These are phyloP conservation scores for Zophobas morio DNA, from an alignment of 1,140 invertebrate genomes.

Conservation along the genomic window DNA sequence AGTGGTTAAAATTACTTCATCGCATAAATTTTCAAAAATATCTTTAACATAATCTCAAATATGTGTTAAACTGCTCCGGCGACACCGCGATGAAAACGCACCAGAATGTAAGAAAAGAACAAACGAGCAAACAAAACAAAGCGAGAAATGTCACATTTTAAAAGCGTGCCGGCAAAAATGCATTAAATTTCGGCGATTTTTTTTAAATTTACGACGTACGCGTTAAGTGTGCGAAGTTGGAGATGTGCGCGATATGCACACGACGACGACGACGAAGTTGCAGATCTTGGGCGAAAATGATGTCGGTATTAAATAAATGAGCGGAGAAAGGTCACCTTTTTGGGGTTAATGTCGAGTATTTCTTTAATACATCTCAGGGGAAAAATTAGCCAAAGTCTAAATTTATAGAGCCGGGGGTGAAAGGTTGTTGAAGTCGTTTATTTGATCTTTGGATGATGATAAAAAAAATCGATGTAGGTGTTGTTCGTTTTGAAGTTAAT, in stretches of 20 bases:
- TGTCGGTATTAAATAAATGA: conserved; percentile 24
- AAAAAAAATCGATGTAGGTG: conserved; percentile 30
- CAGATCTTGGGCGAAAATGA: not conserved
- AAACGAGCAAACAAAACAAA: conserved; percentile 8
- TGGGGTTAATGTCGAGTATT: conserved; percentile 35
- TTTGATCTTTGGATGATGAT: conserved; percentile 29
- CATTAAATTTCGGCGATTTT: conserved; percentile 6
- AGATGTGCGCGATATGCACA: not conserved
- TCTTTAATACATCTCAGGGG: conserved; percentile 41
- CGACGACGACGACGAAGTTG: too few species aligned
- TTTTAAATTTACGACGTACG: not conserved
- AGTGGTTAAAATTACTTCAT: not conserved
- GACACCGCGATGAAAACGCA: conserved; percentile 22
- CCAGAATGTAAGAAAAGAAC: conserved; percentile 7
- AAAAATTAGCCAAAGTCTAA: conserved; percentile 21
- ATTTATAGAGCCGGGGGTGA: conserved; percentile 24
- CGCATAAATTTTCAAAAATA: conserved; percentile 11
- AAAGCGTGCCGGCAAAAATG: conserved; percentile 16
- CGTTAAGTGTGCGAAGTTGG: not conserved
- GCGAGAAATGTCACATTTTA: conserved; percentile 19
- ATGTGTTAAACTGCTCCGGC: conserved; percentile 16
- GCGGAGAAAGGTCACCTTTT: conserved; percentile 19
- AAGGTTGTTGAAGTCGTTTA: conserved; percentile 33
- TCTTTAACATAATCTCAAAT: conserved; percentile 6
- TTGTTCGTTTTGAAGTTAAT: conserved; percentile 39